Conservation (phyloP, 2,113 vertebrate species). For the Bufo bufo region DNA sequence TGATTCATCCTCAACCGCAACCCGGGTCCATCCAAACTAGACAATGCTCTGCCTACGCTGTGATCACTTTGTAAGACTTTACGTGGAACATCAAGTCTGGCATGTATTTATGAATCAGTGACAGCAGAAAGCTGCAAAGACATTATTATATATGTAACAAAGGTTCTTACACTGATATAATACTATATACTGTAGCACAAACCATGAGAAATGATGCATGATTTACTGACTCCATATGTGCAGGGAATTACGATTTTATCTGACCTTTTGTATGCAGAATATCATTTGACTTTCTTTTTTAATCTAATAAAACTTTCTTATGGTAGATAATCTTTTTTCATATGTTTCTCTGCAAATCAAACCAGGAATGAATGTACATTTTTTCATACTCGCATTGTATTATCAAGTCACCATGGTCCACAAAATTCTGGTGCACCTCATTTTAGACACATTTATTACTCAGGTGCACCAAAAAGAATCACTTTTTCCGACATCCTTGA, state of each 20-base stretch:
- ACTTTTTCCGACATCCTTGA: no score
- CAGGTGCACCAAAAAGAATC: no score
- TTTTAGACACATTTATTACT: no score
- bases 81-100: background rate
- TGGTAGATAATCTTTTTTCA: no score
- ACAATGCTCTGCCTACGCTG: background rate
- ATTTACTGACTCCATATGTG: background rate
- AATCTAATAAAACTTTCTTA: no score
- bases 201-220: background rate
- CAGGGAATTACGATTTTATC: background rate
- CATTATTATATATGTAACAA: background rate
- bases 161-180: background rate
- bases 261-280: background rate
- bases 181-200: background rate
- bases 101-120: background rate
- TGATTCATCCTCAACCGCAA: background rate
- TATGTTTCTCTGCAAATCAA: no score
- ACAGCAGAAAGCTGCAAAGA: background rate
- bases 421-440: no score
- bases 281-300: background rate
- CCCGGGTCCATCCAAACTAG: background rate
- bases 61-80: conserved; percentile 2
- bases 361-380: no score
- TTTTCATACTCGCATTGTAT: no score
- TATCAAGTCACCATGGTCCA: no score